These are phyloP conservation scores for Phrynocephalus guinanensis DNA, from an alignment of 2,797 vertebrate genomes.

Conservation along the genomic window DNA sequence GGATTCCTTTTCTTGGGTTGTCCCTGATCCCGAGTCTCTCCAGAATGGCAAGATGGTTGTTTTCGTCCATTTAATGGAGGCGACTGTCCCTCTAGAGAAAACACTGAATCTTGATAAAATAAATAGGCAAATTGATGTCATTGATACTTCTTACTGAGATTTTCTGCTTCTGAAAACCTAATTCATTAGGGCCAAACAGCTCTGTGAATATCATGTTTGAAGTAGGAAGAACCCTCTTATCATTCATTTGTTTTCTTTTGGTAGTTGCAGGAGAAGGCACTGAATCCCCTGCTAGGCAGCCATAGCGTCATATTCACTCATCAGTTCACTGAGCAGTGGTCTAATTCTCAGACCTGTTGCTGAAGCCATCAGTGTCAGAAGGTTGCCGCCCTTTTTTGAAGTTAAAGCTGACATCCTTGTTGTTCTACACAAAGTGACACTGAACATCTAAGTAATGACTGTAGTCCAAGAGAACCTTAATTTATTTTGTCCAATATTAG, in stretches of 20 bases:
- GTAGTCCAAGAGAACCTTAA: background rate
- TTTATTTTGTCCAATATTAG: background rate
- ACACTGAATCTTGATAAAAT: accelerated
- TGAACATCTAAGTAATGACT: background rate
- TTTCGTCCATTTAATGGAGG: background rate
- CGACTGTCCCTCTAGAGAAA: background rate
- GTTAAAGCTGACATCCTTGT: background rate
- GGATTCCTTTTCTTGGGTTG: accelerated
- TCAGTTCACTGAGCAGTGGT: background rate
- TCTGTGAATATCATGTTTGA: background rate
- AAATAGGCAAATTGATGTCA: background rate
- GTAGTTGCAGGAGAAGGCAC: background rate
- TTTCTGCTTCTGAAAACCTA: background rate
- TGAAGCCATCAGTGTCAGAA: background rate
- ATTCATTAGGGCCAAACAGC: background rate
- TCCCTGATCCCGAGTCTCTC: accelerated
- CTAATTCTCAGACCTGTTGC: background rate
- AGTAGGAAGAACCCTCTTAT: background rate
- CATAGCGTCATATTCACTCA: background rate
- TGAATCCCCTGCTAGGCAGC: background rate
- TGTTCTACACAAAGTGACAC: background rate
- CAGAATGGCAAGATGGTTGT: background rate
- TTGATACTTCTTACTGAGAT: background rate
- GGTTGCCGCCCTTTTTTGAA: background rate
- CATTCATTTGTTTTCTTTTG: background rate